These are phyloP conservation scores for Subacronicta megacephala DNA, from an alignment of 2,888 invertebrate species.

Conservation along the genomic window DNA sequence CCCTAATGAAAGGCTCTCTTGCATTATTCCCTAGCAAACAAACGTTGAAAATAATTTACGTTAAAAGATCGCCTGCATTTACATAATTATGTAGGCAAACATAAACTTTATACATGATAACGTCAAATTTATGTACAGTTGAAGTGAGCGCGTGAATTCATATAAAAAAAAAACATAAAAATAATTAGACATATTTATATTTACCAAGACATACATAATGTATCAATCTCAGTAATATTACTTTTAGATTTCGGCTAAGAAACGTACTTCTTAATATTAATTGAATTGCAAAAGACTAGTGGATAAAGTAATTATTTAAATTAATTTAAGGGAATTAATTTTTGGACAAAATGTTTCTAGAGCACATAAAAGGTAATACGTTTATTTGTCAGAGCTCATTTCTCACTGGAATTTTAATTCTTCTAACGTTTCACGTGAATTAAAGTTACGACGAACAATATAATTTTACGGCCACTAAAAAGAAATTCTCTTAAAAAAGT, in stretches of 20 bases:
- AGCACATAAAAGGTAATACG: constrained; percentile 79
- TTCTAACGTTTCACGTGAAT: constrained; percentile 78
- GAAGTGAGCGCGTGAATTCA: constrained; percentile 71
- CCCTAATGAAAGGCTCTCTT: constrained; percentile 76
- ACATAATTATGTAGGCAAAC: constrained; percentile 84
- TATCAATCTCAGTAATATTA: constrained; percentile 25
- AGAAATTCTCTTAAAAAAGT: constrained; percentile 69
- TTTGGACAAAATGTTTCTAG: constrained; percentile 40
- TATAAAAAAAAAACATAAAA: constrained; percentile 56
- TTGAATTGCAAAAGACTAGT: constrained; percentile 25
- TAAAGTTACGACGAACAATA: constrained; percentile 79
- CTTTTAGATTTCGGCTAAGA: constrained; percentile 13
- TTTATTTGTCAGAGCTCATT: constrained; percentile 81
- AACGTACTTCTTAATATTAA: constrained; percentile 18
- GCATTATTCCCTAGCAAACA: constrained; percentile 76
- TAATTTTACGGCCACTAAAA: constrained; percentile 77
- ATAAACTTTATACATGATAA: constrained; percentile 85
- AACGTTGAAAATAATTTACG: constrained; percentile 83
- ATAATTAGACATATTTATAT: constrained; percentile 54
- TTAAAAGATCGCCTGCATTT: constrained; percentile 80
- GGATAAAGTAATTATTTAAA: constrained; percentile 40
- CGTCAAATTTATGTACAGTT: constrained; percentile 81
- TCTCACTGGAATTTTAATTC: constrained; percentile 82
- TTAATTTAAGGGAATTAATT: constrained; percentile 42
- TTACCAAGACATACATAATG: constrained; percentile 21